Evolutionary conservation across 2,113 vertebrate species (phyloP).

Genomic region (Elachura formosa): DNA sequence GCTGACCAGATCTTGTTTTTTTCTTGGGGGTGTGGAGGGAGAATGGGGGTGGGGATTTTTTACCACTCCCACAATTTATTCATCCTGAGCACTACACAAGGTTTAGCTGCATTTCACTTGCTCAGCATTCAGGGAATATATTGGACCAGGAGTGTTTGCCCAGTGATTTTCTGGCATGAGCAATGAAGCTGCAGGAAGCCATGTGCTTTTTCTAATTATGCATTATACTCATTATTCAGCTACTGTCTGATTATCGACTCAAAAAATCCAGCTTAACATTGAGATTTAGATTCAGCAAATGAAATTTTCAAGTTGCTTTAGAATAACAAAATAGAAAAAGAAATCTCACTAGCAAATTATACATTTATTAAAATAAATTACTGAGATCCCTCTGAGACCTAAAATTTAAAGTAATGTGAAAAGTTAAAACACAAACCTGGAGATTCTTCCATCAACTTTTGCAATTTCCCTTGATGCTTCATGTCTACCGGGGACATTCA

Average conservation of each 20-base stretch:
- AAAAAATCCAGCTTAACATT: neutral
- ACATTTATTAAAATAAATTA: constrained; percentile 30
- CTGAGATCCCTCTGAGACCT: neutral
- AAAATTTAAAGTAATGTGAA: constrained; percentile 4
- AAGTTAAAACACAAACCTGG: neutral
- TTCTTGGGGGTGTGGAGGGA: neutral
- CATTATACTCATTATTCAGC: neutral
- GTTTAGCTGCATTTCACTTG: neutral
- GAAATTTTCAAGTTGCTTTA: constrained; percentile 8
- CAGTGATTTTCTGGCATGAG: neutral
- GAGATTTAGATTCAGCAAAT: neutral
- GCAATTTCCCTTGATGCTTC: neutral
- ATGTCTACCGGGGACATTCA: neutral
- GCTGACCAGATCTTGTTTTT: neutral
- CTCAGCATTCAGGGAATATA: neutral
- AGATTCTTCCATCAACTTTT: neutral
- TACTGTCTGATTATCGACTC: neutral
- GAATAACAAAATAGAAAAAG: neutral
- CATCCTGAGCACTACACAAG: neutral
- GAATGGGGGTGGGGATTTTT: neutral
- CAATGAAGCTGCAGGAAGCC: neutral
- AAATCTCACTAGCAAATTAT: neutral
- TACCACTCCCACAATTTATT: neutral
- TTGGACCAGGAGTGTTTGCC: neutral
- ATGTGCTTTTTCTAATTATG: neutral